Conservation (phyloP, 2,113 vertebrate genomes). For the Centropus bengalensis region DNA sequence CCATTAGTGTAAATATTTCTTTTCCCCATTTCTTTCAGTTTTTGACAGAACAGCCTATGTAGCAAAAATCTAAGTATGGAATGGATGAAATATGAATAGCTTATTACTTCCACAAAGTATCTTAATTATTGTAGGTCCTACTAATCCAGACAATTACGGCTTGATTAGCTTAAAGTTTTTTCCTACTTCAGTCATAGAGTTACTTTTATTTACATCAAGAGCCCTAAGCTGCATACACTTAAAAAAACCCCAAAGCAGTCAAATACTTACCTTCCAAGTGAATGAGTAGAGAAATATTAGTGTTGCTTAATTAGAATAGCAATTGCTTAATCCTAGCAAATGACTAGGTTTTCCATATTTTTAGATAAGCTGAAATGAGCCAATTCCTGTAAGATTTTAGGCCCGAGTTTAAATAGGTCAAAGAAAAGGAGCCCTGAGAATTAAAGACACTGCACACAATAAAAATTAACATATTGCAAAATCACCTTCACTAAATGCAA, state of each 20-base stretch:
- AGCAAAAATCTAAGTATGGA: not conserved
- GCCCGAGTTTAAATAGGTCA: not conserved
- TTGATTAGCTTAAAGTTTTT: constrained; percentile 62
- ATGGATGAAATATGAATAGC: not conserved
- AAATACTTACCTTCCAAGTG: not conserved
- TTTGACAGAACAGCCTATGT: not conserved
- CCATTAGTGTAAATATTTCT: not conserved
- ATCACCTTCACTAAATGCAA: constrained; percentile 48
- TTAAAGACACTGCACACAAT: not conserved
- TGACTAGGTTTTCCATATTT: not conserved
- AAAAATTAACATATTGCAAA: constrained; percentile 43
- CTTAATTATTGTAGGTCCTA: constrained; percentile 19
- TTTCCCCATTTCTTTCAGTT: not conserved
- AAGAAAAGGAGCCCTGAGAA: not conserved
- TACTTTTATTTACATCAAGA: constrained; percentile 26
- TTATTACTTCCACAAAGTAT: not conserved
- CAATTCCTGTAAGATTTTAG: not conserved
- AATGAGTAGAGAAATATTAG: not conserved
- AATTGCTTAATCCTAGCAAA: not conserved
- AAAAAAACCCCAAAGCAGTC: not conserved
- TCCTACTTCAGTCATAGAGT: not conserved
- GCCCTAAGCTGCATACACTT: not conserved
- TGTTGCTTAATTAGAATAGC: not conserved
- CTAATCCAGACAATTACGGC: constrained; percentile 23
- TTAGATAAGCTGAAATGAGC: not conserved